Evolutionary conservation across 64 coral and sea anemone species (phyloP).

Genomic region (Dendronephthya gigantea): DNA sequence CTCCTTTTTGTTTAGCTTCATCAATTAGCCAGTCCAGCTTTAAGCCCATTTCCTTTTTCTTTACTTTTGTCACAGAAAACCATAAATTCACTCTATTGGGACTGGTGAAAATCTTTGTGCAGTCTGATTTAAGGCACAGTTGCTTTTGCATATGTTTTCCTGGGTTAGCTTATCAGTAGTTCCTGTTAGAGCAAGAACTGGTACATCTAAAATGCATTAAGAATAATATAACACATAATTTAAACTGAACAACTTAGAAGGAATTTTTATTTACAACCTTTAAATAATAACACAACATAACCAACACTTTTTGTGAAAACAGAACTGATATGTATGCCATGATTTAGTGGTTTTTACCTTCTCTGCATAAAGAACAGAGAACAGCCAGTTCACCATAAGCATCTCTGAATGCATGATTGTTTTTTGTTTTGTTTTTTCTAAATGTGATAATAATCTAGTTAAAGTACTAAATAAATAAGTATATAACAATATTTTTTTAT

Average conservation of each 20-base stretch:
- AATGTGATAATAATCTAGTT: neutral
- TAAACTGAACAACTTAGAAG: neutral
- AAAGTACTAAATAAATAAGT: neutral
- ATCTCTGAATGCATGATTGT: neutral
- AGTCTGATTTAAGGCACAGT: neutral
- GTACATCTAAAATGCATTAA: too few species aligned
- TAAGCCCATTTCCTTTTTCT: slow-evolving; percentile 4
- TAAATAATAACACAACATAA: neutral
- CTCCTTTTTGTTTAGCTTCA: slow-evolving; percentile 5
- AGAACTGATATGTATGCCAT: too few species aligned
- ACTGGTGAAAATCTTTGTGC: slow-evolving; percentile 19
- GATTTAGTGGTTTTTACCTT: neutral
- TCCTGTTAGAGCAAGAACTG: slow-evolving; percentile 20
- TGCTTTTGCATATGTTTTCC: slow-evolving; percentile 19
- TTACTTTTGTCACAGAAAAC: slow-evolving; percentile 14
- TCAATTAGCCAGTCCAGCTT: slow-evolving; percentile 40
- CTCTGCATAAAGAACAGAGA: neutral
- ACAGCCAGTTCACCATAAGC: neutral
- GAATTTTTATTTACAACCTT: neutral
- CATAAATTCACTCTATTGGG: slow-evolving; percentile 34
- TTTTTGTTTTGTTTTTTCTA: slow-evolving; percentile 2
- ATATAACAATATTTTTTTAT: neutral
- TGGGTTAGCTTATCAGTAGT: slow-evolving; percentile 16
- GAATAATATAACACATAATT: too few species aligned
- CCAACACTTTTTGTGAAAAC: too few species aligned